These are phyloP conservation scores for Hypsibius dujardini DNA, from an alignment of 1,140 invertebrate species.

Conservation along the genomic window DNA sequence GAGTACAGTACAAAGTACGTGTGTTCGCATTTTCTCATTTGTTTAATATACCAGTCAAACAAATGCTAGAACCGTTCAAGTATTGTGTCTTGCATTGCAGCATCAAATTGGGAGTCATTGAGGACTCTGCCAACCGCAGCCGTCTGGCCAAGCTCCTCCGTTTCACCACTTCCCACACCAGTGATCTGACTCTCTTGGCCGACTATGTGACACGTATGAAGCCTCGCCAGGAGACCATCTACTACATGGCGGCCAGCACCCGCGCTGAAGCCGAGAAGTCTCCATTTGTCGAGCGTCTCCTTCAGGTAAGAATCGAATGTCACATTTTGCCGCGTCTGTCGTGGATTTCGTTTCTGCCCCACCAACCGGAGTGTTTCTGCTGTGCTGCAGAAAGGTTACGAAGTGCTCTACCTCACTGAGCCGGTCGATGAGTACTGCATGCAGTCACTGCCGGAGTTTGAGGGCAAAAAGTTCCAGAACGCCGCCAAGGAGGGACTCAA, in stretches of 20 bases:
- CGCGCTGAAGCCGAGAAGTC: slow-evolving; percentile 73
- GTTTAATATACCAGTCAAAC: slow-evolving; percentile 19
- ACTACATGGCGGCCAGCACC: slow-evolving; percentile 79
- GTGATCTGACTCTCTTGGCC: slow-evolving; percentile 51
- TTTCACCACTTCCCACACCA: slow-evolving; percentile 65
- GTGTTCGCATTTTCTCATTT: slow-evolving; percentile 13
- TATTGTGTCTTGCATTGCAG: slow-evolving; percentile 32
- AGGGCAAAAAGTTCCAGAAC: slow-evolving; percentile 98
- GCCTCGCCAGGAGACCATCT: slow-evolving; percentile 85
- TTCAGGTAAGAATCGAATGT: too few relatives aligned
- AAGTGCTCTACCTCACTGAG: slow-evolving; percentile 85
- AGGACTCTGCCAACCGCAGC: slow-evolving; percentile 86
- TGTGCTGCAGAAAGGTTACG: slow-evolving; percentile 83
- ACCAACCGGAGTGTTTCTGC: too few relatives aligned
- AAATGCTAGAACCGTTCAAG: too few relatives aligned
- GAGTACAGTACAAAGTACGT: slow-evolving; percentile 90
- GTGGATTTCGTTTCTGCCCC: too few relatives aligned
- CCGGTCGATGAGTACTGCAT: slow-evolving; percentile 97
- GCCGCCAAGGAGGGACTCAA: slow-evolving; percentile 94
- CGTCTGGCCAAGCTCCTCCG: slow-evolving; percentile 79
- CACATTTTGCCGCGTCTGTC: too few relatives aligned
- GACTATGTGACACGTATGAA: slow-evolving; percentile 94
- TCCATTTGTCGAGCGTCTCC: slow-evolving; percentile 84
- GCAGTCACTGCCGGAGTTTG: slow-evolving; percentile 90
- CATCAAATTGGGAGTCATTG: slow-evolving; percentile 90